Percentiles rank a stretch among this genome's conserved stretches.
These are phyloP conservation scores for Gallinago jamesoni DNA, from an alignment of 2,113 vertebrate species.

Conservation along the genomic window DNA sequence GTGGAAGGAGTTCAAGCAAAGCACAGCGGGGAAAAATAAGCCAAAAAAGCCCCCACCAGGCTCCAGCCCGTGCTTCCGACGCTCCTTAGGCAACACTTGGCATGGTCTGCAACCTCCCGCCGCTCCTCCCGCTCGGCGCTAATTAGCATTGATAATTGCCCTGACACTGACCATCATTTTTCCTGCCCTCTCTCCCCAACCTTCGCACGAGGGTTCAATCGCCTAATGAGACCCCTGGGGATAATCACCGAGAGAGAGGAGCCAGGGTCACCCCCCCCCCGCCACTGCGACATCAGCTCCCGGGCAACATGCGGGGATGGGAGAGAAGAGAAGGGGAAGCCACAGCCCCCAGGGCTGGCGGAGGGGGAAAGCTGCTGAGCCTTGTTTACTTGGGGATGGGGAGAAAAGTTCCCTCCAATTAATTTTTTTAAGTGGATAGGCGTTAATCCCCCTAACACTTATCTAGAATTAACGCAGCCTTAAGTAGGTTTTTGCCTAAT, in stretches of 20 bases:
- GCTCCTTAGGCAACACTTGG: background rate
- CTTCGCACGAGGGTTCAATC: conserved; percentile 35
- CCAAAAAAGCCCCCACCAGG: background rate
- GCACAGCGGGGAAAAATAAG: rapidly evolving
- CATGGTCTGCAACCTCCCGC: background rate
- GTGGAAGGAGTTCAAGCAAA: background rate
- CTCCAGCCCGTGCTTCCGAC: background rate
- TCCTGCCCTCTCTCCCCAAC: conserved; percentile 45
- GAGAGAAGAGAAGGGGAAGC: background rate
- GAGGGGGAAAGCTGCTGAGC: background rate
- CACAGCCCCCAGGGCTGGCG: background rate
- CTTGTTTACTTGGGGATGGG: background rate
- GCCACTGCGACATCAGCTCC: rapidly evolving
- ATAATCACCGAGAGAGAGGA: background rate
- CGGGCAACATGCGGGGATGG: rapidly evolving
- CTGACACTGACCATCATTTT: conserved; percentile 30
- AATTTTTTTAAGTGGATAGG: conserved; percentile 42
- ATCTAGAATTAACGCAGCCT: background rate
- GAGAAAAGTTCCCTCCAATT: conserved; percentile 9
- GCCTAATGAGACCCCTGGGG: conserved; percentile 44
- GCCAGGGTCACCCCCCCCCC: background rate
- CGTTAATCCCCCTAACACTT: background rate
- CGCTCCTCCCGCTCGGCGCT: background rate
- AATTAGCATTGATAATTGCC: conserved; percentile 67
- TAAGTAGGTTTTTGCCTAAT: conserved; percentile 54